Evolutionary conservation across 2,113 vertebrate species (phyloP).

Genomic region (Poicephalus gulielmi): DNA sequence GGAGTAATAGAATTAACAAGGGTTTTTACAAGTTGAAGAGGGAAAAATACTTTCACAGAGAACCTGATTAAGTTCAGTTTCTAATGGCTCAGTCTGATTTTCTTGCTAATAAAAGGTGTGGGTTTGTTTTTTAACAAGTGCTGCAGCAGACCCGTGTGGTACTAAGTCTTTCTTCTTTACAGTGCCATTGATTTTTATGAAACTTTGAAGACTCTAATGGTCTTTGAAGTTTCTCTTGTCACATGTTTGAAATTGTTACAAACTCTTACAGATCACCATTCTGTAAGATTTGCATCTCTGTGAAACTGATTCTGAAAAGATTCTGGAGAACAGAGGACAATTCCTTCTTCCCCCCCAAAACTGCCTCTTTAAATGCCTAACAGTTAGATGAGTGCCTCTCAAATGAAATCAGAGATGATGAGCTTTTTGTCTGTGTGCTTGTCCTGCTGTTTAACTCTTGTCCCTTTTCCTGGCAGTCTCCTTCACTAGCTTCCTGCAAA

Average conservation of each 20-base stretch:
- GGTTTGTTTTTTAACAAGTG: background rate
- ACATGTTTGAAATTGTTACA: background rate
- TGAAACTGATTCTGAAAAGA: background rate
- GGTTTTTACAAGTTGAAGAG: background rate
- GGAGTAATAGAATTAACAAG: background rate
- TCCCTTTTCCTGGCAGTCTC: background rate
- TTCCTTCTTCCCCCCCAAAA: background rate
- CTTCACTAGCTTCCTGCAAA: background rate
- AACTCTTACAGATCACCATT: rapidly evolving
- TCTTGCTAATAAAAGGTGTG: background rate
- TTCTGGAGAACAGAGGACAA: background rate
- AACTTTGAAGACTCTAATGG: background rate
- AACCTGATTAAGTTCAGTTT: background rate
- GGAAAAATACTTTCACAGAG: background rate
- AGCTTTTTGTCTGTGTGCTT: background rate
- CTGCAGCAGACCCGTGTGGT: background rate
- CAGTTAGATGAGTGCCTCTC: background rate
- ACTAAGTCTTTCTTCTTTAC: background rate
- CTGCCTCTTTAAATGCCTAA: background rate
- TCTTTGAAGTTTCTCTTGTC: background rate
- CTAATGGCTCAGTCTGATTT: background rate
- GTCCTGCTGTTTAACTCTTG: background rate
- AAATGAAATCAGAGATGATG: background rate
- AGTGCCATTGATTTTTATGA: background rate
- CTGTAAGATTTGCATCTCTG: background rate